These are phyloP conservation scores for Protobothrops flavoviridis DNA, from an alignment of 2,113 vertebrate genomes.

Conservation along the genomic window DNA sequence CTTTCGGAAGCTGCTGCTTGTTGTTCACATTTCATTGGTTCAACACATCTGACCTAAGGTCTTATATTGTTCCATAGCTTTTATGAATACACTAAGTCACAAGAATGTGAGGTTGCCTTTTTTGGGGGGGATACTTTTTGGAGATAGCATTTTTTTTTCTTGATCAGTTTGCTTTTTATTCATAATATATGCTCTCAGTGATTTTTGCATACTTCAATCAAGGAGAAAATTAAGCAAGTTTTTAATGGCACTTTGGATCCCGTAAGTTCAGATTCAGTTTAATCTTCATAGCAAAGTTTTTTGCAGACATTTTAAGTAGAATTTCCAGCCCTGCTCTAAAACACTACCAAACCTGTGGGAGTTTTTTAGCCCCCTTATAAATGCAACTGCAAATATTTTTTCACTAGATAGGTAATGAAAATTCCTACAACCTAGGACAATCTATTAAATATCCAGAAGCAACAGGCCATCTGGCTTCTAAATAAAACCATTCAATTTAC, in stretches of 20 bases:
- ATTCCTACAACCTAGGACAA: conserved; percentile 15
- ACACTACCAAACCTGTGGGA: conserved; percentile 5
- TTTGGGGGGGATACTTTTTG: background rate
- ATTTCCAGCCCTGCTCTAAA: conserved; percentile 30
- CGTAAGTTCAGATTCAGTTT: conserved; percentile 56
- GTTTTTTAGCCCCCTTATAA: background rate
- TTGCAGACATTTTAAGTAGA: conserved; percentile 40
- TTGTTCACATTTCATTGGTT: background rate
- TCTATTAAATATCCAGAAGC: conserved; percentile 2
- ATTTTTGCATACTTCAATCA: conserved; percentile 46
- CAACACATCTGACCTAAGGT: background rate
- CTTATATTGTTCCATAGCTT: background rate
- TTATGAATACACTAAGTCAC: background rate
- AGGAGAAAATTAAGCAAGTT: conserved; percentile 60
- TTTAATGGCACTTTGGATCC: conserved; percentile 50
- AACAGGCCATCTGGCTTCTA: conserved; percentile 6
- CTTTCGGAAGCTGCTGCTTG: background rate
- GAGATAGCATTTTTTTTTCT: background rate
- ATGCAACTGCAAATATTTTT: conserved; percentile 7
- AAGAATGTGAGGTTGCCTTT: background rate
- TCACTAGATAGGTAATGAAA: conserved; percentile 20
- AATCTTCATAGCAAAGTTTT: conserved; percentile 45
- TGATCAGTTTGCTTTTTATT: conserved; percentile 43
- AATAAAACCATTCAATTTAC: conserved; percentile 10
- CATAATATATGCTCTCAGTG: conserved; percentile 42